These are phyloP conservation scores for Euphydryas editha DNA, from an alignment of 2,888 invertebrate genomes.

Conservation along the genomic window DNA sequence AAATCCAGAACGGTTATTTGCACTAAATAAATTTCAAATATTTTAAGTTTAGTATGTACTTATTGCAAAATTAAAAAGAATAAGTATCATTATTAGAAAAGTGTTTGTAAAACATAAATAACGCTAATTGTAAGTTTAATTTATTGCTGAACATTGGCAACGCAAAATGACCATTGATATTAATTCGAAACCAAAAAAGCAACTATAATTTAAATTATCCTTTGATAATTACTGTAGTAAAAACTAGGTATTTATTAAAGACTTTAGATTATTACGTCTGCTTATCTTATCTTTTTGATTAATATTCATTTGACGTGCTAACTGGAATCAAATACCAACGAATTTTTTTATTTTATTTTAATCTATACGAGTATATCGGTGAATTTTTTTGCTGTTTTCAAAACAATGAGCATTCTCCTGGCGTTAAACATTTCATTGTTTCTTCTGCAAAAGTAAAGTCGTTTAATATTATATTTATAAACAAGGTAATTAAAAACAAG, in stretches of 20 bases:
- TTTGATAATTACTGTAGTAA: background rate
- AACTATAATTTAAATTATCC: no score
- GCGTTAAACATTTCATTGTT: background rate
- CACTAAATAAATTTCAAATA: no score
- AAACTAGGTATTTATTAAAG: background rate
- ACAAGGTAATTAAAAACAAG: slow-evolving; percentile 3
- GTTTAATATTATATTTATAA: background rate
- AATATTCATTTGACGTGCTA: slow-evolving; percentile 3
- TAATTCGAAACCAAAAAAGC: no score
- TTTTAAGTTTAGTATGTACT: no score
- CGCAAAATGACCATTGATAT: no score
- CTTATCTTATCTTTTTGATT: slow-evolving; percentile 17
- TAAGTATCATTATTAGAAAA: no score
- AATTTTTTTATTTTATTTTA: background rate
- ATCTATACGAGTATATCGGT: background rate
- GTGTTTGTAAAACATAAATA: no score
- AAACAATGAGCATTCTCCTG: background rate
- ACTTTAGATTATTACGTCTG: slow-evolving; percentile 1
- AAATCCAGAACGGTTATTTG: no score
- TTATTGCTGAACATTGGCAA: no score
- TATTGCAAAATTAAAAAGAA: no score
- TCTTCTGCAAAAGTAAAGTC: background rate
- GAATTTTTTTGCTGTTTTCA: background rate
- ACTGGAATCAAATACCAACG: background rate
- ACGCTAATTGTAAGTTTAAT: no score